Evolutionary conservation across 2,888 invertebrate genomes (phyloP).

Genomic region (Pterostichus niger): DNA sequence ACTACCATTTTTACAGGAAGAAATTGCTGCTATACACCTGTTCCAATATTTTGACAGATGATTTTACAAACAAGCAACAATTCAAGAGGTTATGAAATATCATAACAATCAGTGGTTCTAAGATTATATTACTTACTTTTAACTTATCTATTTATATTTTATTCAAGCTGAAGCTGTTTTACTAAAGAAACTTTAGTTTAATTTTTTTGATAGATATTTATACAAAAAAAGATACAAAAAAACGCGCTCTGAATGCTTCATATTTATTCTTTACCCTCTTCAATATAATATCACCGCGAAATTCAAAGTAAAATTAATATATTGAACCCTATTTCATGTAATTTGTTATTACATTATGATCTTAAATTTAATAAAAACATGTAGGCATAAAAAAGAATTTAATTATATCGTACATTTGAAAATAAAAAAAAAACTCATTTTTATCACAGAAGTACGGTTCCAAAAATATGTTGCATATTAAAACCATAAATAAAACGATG

Average conservation of each 20-base stretch:
- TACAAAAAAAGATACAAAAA: conserved; percentile 65
- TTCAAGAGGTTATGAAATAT: conserved; percentile 53
- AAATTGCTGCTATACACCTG: conserved; percentile 18
- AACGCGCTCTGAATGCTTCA: conserved; percentile 49
- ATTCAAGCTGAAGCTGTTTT: conserved; percentile 21
- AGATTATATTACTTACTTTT: conserved; percentile 42
- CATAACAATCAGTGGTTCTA: background rate
- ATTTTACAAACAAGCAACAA: background rate
- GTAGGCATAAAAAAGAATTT: too few relatives aligned
- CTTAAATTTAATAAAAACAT: too few relatives aligned
- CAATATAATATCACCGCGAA: conserved; percentile 20
- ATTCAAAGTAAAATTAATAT: background rate
- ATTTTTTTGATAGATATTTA: conserved; percentile 57
- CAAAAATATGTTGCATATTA: too few relatives aligned
- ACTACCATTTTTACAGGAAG: conserved; percentile 5
- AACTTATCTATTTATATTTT: background rate
- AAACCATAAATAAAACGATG: conserved; percentile 20
- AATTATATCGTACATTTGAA: too few relatives aligned
- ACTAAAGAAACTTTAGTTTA: conserved; percentile 34
- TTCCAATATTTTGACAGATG: conserved; percentile 49
- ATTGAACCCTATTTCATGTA: too few relatives aligned
- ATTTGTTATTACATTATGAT: too few relatives aligned
- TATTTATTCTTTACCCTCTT: conserved; percentile 52
- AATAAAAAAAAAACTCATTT: too few relatives aligned
- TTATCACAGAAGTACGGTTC: too few relatives aligned